Conservation (phyloP, 2,797 vertebrate genomes). For the Acrossocheilus fasciatus region DNA sequence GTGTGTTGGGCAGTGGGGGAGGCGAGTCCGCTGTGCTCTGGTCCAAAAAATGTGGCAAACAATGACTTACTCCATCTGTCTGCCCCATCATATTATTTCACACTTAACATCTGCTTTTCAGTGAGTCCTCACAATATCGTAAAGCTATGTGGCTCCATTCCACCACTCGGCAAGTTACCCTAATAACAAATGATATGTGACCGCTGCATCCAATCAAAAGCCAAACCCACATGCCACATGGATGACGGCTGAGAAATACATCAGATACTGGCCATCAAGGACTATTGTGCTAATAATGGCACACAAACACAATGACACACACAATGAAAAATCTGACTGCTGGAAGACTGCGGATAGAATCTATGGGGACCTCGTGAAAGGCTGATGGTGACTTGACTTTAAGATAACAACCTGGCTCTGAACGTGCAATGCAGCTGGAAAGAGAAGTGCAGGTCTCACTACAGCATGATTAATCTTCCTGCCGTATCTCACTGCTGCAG, state of each 20-base stretch:
- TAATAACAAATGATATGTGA: constrained; percentile 44
- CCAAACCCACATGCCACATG: constrained; percentile 29
- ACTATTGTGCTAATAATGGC: constrained; percentile 33
- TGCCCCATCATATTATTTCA: constrained; percentile 16
- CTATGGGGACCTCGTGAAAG: constrained; percentile 23
- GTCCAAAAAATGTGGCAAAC: constrained; percentile 38
- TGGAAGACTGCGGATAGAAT: constrained; percentile 15
- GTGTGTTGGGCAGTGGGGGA: constrained; percentile 90
- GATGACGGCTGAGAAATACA: constrained; percentile 24
- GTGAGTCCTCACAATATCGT: constrained; percentile 15
- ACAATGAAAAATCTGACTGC: constrained; percentile 9
- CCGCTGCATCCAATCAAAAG: constrained; percentile 40
- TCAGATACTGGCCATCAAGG: constrained; percentile 7
- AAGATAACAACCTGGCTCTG: constrained; percentile 24
- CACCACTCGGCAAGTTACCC: constrained; percentile 30
- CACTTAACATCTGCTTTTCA: constrained; percentile 43
- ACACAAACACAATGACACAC: not conserved
- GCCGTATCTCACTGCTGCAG: constrained; percentile 10
- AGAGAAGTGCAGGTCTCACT: constrained; percentile 11
- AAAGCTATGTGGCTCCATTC: constrained; percentile 26
- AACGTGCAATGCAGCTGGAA: constrained; percentile 40
- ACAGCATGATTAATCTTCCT: constrained; percentile 23
- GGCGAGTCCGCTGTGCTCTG: constrained; percentile 84
- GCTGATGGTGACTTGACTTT: constrained; percentile 18
- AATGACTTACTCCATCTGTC: constrained; percentile 42